phyloP scores from a whole-genome alignment of 2,888 invertebrate genomes.

The Cryptocheilus praepositus region DNA sequence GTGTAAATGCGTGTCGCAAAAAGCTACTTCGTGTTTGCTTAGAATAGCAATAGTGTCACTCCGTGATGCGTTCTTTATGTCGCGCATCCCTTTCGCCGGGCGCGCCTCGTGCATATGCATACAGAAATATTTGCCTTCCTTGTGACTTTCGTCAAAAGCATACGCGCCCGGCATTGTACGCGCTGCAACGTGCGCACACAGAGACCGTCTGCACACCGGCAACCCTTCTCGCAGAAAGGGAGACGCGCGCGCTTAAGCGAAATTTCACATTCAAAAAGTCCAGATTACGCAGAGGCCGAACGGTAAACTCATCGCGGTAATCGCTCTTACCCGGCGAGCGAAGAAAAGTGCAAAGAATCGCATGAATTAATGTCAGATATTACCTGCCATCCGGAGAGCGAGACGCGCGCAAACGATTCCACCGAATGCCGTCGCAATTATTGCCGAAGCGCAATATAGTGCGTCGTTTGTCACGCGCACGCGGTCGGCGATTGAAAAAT shows the following conservation, averaged over 20 bases:
- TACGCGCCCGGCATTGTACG: neutral
- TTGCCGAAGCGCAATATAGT: no score
- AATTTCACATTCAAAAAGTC: no score
- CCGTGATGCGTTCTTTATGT: constrained; percentile 48
- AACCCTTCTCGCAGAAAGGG: neutral
- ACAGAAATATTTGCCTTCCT: constrained; percentile 9
- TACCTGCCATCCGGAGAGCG: no score
- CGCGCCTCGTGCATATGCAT: constrained; percentile 50
- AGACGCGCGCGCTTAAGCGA: neutral
- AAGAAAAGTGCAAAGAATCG: no score
- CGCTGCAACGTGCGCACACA: neutral
- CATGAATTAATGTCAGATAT: no score
- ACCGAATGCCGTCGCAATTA: no score
- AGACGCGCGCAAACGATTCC: no score
- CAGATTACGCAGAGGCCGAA: no score
- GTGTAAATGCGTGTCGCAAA: constrained; percentile 37
- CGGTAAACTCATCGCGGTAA: no score
- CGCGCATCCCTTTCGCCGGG: constrained; percentile 27
- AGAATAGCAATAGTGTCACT: constrained; percentile 55
- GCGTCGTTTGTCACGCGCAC: no score
- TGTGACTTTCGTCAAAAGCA: constrained; percentile 1
- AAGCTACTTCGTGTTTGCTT: constrained; percentile 49
- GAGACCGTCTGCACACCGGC: neutral
- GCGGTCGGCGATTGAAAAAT: no score
- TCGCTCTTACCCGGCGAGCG: no score